Evolutionary conservation across 1,140 invertebrate species (phyloP).

Genomic region (Amyelois transitella): DNA sequence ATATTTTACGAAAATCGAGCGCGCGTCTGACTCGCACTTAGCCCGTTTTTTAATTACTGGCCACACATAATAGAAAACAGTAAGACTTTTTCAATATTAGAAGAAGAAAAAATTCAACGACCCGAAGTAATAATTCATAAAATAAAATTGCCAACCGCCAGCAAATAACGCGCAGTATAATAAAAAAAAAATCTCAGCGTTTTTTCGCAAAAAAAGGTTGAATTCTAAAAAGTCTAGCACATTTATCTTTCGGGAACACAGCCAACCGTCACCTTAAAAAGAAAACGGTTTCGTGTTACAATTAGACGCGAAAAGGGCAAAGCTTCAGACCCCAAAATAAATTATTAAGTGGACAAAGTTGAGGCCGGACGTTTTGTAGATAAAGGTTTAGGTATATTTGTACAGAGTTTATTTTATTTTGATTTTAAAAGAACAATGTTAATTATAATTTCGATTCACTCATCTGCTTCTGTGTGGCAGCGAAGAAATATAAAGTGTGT

Average conservation of each 20-base stretch:
- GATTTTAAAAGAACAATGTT: no score
- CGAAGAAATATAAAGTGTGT: background rate
- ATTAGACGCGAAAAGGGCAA: constrained; percentile 8
- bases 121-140: background rate
- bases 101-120: background rate
- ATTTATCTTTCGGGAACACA: constrained; percentile 4
- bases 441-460: no score
- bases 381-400: background rate
- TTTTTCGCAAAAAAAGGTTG: constrained; percentile 6
- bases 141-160: background rate
- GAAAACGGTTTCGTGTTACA: constrained; percentile 8
- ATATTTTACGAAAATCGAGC: no score
- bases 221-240: background rate
- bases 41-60: no score
- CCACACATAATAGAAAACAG: no score
- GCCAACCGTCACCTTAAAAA: constrained; percentile 1
- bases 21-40: no score
- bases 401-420: no score
- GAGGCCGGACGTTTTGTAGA: background rate
- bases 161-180: background rate
- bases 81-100: no score
- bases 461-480: no score
- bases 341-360: constrained; percentile 5
- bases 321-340: constrained; percentile 3
- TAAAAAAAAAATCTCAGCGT: background rate